Conservation (phyloP, 2,888 invertebrate genomes). For the Acanthosoma haemorrhoidale region DNA sequence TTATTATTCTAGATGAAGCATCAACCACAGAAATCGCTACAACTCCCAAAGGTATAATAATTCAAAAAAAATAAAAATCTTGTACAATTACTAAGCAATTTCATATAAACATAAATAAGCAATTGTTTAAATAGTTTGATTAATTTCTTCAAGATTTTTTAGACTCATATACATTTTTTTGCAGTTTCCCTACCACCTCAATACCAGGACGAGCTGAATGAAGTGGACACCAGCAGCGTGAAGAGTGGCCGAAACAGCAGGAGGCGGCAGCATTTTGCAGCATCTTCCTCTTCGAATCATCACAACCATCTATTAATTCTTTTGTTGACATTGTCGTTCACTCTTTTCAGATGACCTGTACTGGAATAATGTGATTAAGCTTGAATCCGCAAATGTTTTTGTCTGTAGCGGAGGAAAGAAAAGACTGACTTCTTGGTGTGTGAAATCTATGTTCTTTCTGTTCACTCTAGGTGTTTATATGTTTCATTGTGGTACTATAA, state of each 20-base stretch:
- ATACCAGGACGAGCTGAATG: conserved; percentile 23
- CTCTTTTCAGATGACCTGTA: conserved; percentile 5
- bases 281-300: background rate
- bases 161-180: background rate
- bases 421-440: conserved; percentile 1
- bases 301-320: background rate
- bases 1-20: conserved; percentile 16
- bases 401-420: background rate
- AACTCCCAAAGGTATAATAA: conserved; percentile 15
- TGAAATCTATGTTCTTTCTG: conserved; percentile 7
- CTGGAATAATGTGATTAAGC: background rate
- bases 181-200: background rate
- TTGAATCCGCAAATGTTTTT: background rate
- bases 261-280: conserved; percentile 29
- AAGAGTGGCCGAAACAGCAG: conserved; percentile 30
- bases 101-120: background rate
- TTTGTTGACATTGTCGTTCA: background rate
- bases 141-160: no score
- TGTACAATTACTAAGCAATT: background rate
- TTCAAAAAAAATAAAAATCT: background rate
- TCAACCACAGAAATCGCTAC: conserved; percentile 6
- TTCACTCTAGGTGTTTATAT: background rate
- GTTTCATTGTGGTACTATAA: conserved; percentile 1
- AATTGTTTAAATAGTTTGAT: no score
- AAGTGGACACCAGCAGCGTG: conserved; percentile 34